Conservation (phyloP, 2,888 invertebrate species). For the Kryphioiulus occultus region DNA sequence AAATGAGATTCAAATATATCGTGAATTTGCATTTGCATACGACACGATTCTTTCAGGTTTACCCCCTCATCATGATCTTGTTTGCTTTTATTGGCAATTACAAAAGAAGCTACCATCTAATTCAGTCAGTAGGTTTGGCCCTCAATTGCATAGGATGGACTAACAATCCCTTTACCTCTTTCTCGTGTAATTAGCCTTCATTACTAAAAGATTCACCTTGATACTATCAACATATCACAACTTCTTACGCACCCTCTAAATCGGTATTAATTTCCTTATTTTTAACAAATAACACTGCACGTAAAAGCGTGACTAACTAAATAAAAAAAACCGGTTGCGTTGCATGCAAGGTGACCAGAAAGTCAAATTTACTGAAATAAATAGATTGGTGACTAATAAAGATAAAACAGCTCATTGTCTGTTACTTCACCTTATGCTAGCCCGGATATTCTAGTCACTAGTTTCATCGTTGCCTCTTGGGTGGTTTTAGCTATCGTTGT, state of each 20-base stretch:
- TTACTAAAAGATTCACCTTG: too few species aligned
- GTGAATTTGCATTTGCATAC: too few species aligned
- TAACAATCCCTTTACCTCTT: too few species aligned
- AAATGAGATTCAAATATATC: neutral
- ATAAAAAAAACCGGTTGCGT: neutral
- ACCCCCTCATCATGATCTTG: too few species aligned
- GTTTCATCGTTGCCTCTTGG: neutral
- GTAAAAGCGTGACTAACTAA: neutral
- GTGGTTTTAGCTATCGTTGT: neutral
- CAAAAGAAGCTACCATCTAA: too few species aligned
- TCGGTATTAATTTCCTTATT: neutral
- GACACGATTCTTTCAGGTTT: too few species aligned
- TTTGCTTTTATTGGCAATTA: too few species aligned
- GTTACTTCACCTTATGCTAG: neutral
- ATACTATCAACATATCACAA: too few species aligned
- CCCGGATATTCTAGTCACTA: neutral
- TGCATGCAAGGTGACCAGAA: neutral
- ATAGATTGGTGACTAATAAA: neutral
- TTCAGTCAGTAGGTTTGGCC: too few species aligned
- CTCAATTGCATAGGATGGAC: too few species aligned
- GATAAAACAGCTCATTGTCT: neutral
- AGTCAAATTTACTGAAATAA: slow-evolving; percentile 8
- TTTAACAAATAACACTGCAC: neutral
- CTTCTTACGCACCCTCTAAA: too few species aligned
- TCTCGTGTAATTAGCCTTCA: too few species aligned